Conservation (phyloP, 2,113 vertebrate genomes). For the Pelodiscus sinensis region DNA sequence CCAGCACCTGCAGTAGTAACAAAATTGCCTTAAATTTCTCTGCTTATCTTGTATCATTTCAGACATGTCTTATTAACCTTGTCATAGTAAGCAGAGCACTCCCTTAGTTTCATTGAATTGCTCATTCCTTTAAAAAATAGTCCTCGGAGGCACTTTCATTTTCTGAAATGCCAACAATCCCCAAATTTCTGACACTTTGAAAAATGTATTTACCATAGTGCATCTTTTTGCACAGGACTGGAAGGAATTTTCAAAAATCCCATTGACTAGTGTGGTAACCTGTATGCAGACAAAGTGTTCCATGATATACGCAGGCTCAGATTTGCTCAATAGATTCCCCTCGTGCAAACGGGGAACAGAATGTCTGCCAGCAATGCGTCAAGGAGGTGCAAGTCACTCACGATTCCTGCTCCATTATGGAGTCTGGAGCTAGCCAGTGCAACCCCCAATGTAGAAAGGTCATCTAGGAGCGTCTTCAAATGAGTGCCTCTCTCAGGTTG, state of each 20-base stretch:
- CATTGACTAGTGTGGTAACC: background rate
- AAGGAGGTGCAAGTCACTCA: background rate
- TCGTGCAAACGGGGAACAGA: background rate
- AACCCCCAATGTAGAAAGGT: background rate
- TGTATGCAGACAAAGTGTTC: background rate
- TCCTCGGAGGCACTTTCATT: background rate
- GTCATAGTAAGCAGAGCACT: background rate
- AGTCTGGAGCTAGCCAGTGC: background rate
- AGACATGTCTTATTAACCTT: background rate
- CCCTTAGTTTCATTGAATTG: background rate
- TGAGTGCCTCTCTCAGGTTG: background rate
- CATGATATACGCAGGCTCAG: background rate
- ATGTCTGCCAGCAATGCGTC: background rate
- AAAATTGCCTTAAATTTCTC: background rate
- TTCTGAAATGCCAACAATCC: background rate
- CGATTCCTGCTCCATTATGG: fast-evolving
- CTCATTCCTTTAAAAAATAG: background rate
- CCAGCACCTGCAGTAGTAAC: constrained; percentile 81
- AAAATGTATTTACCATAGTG: background rate
- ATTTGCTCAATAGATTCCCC: fast-evolving
- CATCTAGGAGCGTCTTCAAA: background rate
- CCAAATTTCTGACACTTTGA: background rate
- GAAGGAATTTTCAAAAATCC: background rate
- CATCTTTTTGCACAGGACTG: background rate
- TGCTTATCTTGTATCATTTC: background rate